Base-by-base conservation (phyloP, 2,888 invertebrate species). In the Cheilosia scutellata region DNA sequence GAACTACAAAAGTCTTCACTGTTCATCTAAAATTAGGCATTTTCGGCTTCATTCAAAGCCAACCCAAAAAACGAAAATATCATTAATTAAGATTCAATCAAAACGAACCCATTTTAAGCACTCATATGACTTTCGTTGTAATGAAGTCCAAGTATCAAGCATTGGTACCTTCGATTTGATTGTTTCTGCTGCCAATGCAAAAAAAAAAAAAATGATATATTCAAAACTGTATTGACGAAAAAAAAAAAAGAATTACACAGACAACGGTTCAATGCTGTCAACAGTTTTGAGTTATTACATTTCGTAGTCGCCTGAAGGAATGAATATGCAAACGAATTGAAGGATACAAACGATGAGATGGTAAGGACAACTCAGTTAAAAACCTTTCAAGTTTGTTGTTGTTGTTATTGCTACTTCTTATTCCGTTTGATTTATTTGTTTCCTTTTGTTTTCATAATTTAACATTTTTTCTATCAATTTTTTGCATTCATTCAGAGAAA, bases 241-340 rank as follows among this genome's bases (percentile, higher is more conserved):
- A 71, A 47, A 62, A 53, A 58, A 72, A 55, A 37, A 65, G 25
- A 58, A 65, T 16, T 27, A 49, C 40, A 70, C 57, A 42, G 58
- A 60, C 42, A 72, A 74, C 78, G 74, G 63, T 68, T 42, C 83
- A 49, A 68, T 60, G 78, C 83, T 78, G 83, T 83, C 83, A 78
- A 77, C 68, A 68, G 55, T 83, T 83, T 78, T 83, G 83, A 83
- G 83, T 83, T 83, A 83, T 83, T 83, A 83, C 83, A 83, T 83
- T 78, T 83, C 83, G 68, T 27, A 74, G 62, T 78, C 42, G 72
- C 83, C 78, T 78, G 78, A 83, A 83, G 83, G 78, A 78, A 83
- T 63, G 68, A 83, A 68, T 74, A 83, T 83, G 74, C 63, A 83
- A 83, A 83, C 60, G 72, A 74, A 78, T 77, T 72, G 72, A 78